These are phyloP conservation scores for Pasiphila rectangulata DNA, from an alignment of 2,888 invertebrate species.

Conservation along the genomic window DNA sequence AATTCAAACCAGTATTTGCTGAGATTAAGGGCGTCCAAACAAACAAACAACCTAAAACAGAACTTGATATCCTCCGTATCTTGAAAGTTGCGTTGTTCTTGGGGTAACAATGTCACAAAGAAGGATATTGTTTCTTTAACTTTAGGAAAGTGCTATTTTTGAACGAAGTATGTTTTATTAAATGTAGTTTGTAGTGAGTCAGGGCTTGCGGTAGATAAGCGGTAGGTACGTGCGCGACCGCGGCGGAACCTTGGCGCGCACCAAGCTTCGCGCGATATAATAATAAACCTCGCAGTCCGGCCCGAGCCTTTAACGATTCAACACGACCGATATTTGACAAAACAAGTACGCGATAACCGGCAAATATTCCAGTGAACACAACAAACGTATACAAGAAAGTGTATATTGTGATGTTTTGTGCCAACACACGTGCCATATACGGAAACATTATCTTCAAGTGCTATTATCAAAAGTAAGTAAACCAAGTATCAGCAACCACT, in stretches of 20 bases:
- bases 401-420: constrained; percentile 77
- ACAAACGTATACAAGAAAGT: constrained; percentile 56
- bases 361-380: constrained; percentile 43
- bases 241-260: constrained; percentile 68
- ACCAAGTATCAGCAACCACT: too few species aligned
- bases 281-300: constrained; percentile 76
- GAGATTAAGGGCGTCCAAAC: too few species aligned
- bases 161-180: neutral
- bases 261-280: constrained; percentile 72
- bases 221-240: constrained; percentile 66
- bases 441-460: constrained; percentile 52
- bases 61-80: too few species aligned
- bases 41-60: too few species aligned
- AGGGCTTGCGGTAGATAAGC: constrained; percentile 58
- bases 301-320: constrained; percentile 69
- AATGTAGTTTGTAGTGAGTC: constrained; percentile 5
- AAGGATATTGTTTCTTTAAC: too few species aligned
- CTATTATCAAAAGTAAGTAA: constrained; percentile 58
- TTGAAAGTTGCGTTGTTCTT: too few species aligned
- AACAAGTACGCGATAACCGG: constrained; percentile 41
- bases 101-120: too few species aligned
- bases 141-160: neutral
- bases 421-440: constrained; percentile 66
- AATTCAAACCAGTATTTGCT: too few species aligned
- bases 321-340: constrained; percentile 64